These are phyloP conservation scores for Hyla sarda DNA, from an alignment of 2,113 vertebrate genomes.

Conservation along the genomic window DNA sequence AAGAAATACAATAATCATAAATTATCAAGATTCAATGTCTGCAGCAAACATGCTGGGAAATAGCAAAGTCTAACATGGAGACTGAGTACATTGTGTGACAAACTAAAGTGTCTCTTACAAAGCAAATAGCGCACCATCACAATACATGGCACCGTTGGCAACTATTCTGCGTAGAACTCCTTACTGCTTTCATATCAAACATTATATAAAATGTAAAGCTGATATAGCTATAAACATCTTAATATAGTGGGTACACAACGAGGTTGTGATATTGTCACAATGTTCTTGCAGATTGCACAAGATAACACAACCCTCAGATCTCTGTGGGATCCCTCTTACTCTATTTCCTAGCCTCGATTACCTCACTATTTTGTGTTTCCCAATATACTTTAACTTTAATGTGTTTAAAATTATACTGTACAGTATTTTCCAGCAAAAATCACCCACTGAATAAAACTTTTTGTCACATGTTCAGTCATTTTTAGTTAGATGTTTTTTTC, in stretches of 20 bases:
- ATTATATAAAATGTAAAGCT: not conserved
- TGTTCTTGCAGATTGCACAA: not conserved
- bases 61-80: not conserved
- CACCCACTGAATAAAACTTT: too few relatives aligned
- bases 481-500: too few relatives aligned
- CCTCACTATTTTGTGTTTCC: too few relatives aligned
- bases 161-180: not conserved
- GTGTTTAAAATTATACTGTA: too few relatives aligned
- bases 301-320: not conserved
- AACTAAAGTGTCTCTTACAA: not conserved
- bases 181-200: not conserved
- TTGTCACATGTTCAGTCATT: too few relatives aligned
- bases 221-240: not conserved
- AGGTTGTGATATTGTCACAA: not conserved
- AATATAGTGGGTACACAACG: not conserved
- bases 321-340: too few relatives aligned
- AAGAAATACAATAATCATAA: not conserved
- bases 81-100: not conserved
- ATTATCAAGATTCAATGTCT: not conserved
- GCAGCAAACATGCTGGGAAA: not conserved
- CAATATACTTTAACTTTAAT: too few relatives aligned
- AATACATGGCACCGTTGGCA: not conserved
- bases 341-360: too few relatives aligned
- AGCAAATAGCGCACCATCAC: not conserved
- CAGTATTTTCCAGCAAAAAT: too few relatives aligned